phyloP scores from a whole-genome alignment of 2,113 vertebrate species.

The Elaphurus davidianus region DNA sequence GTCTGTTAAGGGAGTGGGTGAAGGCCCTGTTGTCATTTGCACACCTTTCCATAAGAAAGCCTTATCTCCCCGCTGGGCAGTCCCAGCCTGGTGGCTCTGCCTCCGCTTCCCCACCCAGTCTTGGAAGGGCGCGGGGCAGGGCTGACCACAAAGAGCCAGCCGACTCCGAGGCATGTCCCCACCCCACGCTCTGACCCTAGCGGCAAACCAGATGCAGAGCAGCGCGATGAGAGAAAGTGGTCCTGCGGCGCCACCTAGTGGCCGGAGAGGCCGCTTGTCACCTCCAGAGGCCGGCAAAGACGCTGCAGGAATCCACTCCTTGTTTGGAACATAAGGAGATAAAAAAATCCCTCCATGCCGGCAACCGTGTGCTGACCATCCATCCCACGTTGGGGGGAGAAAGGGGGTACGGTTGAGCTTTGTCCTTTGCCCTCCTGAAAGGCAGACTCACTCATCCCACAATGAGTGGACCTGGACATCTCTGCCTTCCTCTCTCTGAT shows the following conservation, averaged over 20 bases:
- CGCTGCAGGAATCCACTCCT: not conserved
- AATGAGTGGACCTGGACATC: not conserved
- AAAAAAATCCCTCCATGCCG: not conserved
- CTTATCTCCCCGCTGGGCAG: not conserved
- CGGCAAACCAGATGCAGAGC: accelerated
- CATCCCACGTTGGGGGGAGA: not conserved
- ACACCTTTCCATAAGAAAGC: not conserved
- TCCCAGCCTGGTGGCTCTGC: not conserved
- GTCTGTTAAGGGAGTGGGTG: not conserved
- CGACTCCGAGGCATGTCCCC: accelerated
- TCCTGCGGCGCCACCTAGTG: constrained; percentile 57
- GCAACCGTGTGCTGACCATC: not conserved
- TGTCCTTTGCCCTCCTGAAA: not conserved
- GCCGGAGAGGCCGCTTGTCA: not conserved
- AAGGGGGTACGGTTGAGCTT: not conserved
- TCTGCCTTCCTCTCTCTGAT: not conserved
- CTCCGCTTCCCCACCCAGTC: not conserved
- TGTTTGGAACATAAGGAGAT: accelerated
- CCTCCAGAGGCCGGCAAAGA: accelerated
- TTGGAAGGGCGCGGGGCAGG: not conserved
- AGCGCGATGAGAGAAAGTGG: not conserved
- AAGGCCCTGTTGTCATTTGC: not conserved
- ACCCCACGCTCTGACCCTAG: not conserved
- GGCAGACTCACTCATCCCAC: not conserved
- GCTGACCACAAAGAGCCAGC: not conserved